Base-by-base conservation (phyloP, 2,888 invertebrate genomes). In the Tanaodytes sp. region DNA sequence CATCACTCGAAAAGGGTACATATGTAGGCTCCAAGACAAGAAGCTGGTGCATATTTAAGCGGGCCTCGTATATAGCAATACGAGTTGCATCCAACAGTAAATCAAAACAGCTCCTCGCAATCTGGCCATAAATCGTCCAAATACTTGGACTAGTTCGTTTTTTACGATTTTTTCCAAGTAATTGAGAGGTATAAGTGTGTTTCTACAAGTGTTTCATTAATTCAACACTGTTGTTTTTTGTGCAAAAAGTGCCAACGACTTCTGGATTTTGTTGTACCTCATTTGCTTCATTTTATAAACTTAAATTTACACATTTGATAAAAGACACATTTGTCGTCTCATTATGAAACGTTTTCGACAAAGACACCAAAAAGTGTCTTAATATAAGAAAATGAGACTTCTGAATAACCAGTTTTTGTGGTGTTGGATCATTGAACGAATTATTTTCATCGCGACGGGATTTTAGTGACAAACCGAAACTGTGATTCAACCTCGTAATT, bases 1-100 rank as follows among this genome's bases (percentile, higher is more conserved):
- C 11, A 6, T 11, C 11, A 42, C 0, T 30, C 49, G 54, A 23
- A 63, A 73, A 74, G 74, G 76, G 80, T 82, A 80, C 79, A 80
- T 77, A 81, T 81, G 77, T 65, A 59, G 71, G 75, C 65, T 69
- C 74, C 20, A 46, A 36, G 40, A 18, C 58, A 52, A 58, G 42
- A 64, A 16, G 16, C 40, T 74, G 76, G 36, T 40, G 62, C 62
- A 71, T 66, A 72, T 62, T 65, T 71, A 61, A 63, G 52, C 75
- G 73, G 70, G 69, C 71, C 76, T 75, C 74, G 59, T 43, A 52
- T 65, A 55, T 39, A 73, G 54, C 64, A 65, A 74, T 65, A 70
- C 77, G 83, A 82, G 83, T 81, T 78, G 79, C 82, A 83, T 82
- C 82, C 80, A 78, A 78, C 78, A 79, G 79, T 76, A 71, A 62